These are phyloP conservation scores for Notarius lentiginosus DNA, from an alignment of 2,113 vertebrate species.

Conservation along the genomic window DNA sequence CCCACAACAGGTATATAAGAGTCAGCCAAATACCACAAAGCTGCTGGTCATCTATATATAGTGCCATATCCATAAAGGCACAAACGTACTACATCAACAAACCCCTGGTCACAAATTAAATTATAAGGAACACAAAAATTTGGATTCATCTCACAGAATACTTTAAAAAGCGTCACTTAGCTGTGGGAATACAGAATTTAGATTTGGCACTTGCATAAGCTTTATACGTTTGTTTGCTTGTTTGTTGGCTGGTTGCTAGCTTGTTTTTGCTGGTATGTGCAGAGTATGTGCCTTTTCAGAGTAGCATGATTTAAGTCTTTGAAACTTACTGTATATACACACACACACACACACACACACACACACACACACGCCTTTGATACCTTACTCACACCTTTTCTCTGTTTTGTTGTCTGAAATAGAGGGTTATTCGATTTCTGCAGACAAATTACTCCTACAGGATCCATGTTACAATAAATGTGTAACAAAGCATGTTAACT, in stretches of 20 bases:
- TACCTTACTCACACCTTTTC: not conserved
- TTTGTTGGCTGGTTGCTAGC: slow-evolving; percentile 3
- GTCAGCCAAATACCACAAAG: slow-evolving; percentile 10
- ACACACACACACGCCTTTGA: not conserved
- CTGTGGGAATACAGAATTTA: slow-evolving; percentile 21
- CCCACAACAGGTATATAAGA: not conserved
- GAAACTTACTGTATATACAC: not conserved
- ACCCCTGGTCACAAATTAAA: not conserved
- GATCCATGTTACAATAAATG: slow-evolving; percentile 3
- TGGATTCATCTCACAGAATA: not conserved
- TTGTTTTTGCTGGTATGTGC: slow-evolving; percentile 43
- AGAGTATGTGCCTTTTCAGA: slow-evolving; percentile 26
- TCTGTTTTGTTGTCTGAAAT: not conserved
- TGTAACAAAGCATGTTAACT: slow-evolving; percentile 20
- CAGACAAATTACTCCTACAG: not conserved
- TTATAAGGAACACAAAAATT: not conserved
- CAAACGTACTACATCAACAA: not conserved
- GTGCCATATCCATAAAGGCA: slow-evolving; percentile 39
- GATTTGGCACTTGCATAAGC: slow-evolving; percentile 59
- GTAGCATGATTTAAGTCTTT: slow-evolving; percentile 21
- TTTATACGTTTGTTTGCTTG: slow-evolving; percentile 40
- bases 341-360: too few relatives aligned
- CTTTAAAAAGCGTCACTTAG: not conserved
- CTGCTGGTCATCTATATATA: slow-evolving; percentile 20
- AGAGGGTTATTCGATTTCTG: not conserved